A percentile compares a stretch with the other conserved stretches of the same genome.
Evolutionary conservation across 2,113 vertebrate genomes (phyloP).

Genomic region (Chamaea fasciata): DNA sequence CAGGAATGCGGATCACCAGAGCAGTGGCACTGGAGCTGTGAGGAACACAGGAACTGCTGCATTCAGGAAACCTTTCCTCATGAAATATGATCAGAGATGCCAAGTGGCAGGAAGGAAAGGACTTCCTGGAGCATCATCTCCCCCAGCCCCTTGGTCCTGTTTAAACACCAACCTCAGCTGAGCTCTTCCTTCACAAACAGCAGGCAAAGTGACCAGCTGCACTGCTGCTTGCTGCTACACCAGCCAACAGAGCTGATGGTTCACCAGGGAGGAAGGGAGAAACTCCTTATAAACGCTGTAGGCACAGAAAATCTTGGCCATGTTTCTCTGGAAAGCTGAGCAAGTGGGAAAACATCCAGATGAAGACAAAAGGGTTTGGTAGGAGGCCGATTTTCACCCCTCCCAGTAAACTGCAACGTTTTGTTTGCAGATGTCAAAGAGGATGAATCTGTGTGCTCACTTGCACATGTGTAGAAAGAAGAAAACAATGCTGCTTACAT

Average conservation of each 20-base stretch:
- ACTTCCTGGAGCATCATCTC: neutral
- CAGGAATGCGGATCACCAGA: neutral
- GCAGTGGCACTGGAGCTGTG: neutral
- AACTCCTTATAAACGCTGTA: neutral
- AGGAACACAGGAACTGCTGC: neutral
- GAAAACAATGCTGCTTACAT: neutral
- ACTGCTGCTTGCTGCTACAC: neutral
- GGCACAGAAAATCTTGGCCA: neutral
- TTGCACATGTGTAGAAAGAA: neutral
- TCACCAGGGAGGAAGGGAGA: neutral
- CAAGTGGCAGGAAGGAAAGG: neutral
- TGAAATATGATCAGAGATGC: neutral
- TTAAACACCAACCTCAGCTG: neutral
- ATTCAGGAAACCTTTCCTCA: neutral
- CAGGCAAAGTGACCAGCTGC: neutral
- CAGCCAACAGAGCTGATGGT: neutral
- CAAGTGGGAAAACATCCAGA: slow-evolving; percentile 11
- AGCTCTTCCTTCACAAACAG: neutral
- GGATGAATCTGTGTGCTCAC: neutral
- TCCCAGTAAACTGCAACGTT: neutral
- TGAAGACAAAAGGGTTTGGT: neutral
- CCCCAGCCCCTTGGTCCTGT: neutral
- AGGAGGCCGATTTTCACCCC: neutral
- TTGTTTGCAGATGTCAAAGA: neutral
- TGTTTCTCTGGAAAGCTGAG: neutral